These are phyloP conservation scores for Caenorhabditis drosophilae DNA, from an alignment of 2,888 invertebrate species.

Conservation along the genomic window DNA sequence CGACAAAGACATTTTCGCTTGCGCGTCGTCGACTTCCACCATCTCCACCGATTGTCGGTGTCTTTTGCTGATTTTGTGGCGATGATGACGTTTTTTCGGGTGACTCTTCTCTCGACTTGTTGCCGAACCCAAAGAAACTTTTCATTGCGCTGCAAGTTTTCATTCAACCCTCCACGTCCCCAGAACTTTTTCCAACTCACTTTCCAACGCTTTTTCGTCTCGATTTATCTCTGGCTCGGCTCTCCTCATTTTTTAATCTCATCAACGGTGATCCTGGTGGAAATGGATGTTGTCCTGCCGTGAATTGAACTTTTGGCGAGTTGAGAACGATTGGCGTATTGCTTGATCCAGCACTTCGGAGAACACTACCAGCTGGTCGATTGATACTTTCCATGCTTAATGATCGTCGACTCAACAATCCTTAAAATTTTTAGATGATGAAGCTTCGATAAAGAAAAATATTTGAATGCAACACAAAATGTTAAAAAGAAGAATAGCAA, in stretches of 20 bases:
- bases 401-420: conserved; percentile 32
- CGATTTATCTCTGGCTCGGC: conserved; percentile 33
- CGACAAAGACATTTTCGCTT: conserved; percentile 20
- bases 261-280: conserved; percentile 39
- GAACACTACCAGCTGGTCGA: conserved; percentile 23
- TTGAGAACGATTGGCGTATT: conserved; percentile 3
- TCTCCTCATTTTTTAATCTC: conserved; percentile 22
- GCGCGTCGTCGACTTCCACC: conserved; percentile 8
- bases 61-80: conserved; percentile 7
- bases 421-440: no score
- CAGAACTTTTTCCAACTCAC: conserved; percentile 13
- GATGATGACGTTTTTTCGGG: conserved; percentile 50
- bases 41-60: conserved; percentile 3
- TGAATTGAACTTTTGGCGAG: conserved; percentile 8
- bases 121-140: conserved; percentile 51
- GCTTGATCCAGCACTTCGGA: conserved; percentile 21
- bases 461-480: no score
- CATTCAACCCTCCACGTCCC: no score
- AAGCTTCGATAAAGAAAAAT: no score
- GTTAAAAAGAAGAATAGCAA: no score
- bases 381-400: conserved; percentile 52
- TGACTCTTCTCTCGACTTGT: conserved; percentile 48
- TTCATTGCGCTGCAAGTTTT: conserved; percentile 49
- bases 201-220: conserved; percentile 50
- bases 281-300: conserved; percentile 34